Base-by-base conservation (phyloP, 2,888 invertebrate species). In the Serripes groenlandicus region DNA sequence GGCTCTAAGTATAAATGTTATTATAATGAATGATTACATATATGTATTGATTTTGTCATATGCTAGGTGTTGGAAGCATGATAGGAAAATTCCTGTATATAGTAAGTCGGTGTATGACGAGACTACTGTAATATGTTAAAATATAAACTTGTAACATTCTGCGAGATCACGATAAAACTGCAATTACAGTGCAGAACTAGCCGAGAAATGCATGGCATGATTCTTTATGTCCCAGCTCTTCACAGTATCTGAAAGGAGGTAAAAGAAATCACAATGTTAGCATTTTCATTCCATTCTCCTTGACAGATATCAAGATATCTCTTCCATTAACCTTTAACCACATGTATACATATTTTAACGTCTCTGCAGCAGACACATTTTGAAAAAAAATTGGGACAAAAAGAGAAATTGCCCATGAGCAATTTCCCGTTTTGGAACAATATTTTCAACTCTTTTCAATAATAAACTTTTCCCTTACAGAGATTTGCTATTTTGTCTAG, bases 121-220 rank as follows among this genome's bases (percentile, higher is more conserved):
- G n/a, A n/a, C n/a, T n/a, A n/a, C n/a, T n/a, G n/a, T n/a, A n/a
- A n/a, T n/a, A n/a, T n/a, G n/a, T n/a, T n/a, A n/a, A n/a, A n/a
- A n/a, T n/a, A n/a, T n/a, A n/a, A n/a, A n/a, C n/a, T n/a, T n/a
- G n/a, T n/a, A n/a, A n/a, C n/a, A n/a, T n/a, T n/a, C n/a, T n/a
- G n/a, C n/a, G n/a, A n/a, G n/a, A n/a, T n/a, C n/a, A n/a, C n/a
- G n/a, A 23, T 60, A 28, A 18, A 60, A 60, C 26, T 60, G n/a
- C 30, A 3, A 4, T 30, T 11, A 42, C 35, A 23, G 68, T 26
- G n/a, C 35, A 37, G 26, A 1, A 11, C 84, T 83, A 92, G 75
- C 89, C 90, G 30, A 88, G 80, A 66, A 90, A 91, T n/a, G 89
- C 90, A 84, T 91, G 90, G 18, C 86, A 76, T 30, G 78, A 70